Evolutionary conservation across 2,113 vertebrate species (phyloP).

Genomic region (Pan paniscus): DNA sequence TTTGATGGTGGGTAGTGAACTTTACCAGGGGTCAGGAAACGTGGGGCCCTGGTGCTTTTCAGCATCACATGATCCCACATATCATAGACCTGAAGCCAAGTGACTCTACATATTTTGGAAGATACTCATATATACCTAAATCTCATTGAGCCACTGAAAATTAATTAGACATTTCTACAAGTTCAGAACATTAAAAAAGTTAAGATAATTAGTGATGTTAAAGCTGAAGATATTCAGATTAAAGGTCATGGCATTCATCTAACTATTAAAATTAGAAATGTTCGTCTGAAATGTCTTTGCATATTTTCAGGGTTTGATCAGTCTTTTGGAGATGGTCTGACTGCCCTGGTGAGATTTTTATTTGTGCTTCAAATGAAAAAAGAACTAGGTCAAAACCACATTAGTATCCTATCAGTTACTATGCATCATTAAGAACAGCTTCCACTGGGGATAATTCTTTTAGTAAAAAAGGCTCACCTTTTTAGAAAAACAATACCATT

Average conservation of each 20-base stretch:
- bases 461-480: not conserved
- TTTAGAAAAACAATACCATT: not conserved
- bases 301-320: not conserved
- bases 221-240: constrained; percentile 90
- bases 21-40: constrained; percentile 91
- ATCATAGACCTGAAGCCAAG: constrained; percentile 91
- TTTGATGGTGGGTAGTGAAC: constrained; percentile 89
- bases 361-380: not conserved
- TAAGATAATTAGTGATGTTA: constrained; percentile 87
- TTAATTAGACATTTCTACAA: constrained; percentile 90
- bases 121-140: constrained; percentile 91
- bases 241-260: constrained; percentile 89
- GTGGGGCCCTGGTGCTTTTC: constrained; percentile 91
- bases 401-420: not conserved
- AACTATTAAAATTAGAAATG: constrained; percentile 93
- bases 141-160: constrained; percentile 89
- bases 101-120: constrained; percentile 90
- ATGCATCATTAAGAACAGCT: not conserved
- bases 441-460: not conserved
- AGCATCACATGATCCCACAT: constrained; percentile 92
- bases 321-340: not conserved
- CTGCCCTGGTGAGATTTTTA: not conserved
- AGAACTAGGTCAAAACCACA: not conserved
- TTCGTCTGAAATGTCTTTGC: constrained; percentile 82
- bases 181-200: constrained; percentile 87